Percentiles rank a stretch among this genome's conserved stretches.
phyloP scores from a whole-genome alignment of 2,113 vertebrate genomes.

The Aphyosemion australe region DNA sequence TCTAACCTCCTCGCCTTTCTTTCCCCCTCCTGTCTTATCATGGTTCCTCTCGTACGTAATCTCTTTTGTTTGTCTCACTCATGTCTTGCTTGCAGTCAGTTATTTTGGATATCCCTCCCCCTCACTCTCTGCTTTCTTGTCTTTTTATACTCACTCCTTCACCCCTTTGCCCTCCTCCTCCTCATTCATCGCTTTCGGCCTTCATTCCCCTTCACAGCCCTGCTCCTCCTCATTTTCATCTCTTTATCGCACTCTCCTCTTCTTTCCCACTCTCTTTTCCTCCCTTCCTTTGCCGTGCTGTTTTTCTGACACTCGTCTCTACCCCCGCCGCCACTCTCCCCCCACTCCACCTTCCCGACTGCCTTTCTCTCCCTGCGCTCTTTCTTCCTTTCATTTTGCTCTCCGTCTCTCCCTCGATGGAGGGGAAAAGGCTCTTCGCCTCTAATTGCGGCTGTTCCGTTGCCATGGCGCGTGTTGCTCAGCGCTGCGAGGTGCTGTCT shows the following conservation, averaged over 20 bases:
- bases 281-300: constrained; percentile 50
- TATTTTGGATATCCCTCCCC: constrained; percentile 54
- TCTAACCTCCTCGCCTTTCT: constrained; percentile 28
- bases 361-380: constrained; percentile 52
- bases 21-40: constrained; percentile 33
- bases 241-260: constrained; percentile 64
- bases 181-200: constrained; percentile 18
- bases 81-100: constrained; percentile 57
- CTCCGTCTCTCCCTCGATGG: constrained; percentile 75
- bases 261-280: constrained; percentile 39
- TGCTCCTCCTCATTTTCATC: constrained; percentile 65
- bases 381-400: constrained; percentile 74
- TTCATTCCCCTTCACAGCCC: constrained; percentile 34
- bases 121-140: constrained; percentile 50
- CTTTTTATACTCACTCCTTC: constrained; percentile 48
- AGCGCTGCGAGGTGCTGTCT: constrained; percentile 65
- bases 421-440: constrained; percentile 78
- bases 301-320: constrained; percentile 58
- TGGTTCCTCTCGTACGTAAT: constrained; percentile 57
- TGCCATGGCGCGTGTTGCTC: constrained; percentile 80
- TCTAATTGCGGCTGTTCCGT: constrained; percentile 81
- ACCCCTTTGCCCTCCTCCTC: constrained; percentile 5
- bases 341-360: constrained; percentile 18
- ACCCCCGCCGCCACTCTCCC: constrained; percentile 6
- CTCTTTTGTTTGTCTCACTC: constrained; percentile 70